Base-by-base conservation (phyloP, 2,888 invertebrate species). In the Graphium colonna region DNA sequence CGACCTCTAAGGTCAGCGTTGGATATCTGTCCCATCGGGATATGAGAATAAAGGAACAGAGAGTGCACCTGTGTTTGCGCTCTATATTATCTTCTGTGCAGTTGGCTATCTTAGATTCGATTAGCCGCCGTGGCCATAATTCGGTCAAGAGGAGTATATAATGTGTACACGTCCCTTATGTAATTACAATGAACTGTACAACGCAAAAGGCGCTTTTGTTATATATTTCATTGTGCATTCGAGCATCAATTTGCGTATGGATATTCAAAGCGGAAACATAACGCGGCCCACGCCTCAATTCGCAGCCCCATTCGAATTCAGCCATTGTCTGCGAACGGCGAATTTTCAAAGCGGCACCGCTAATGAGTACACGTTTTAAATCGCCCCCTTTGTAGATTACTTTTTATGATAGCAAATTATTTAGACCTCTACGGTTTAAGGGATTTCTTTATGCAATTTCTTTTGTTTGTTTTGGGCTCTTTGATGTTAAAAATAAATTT, bases 291-390 rank as follows among this genome's bases (percentile, higher is more conserved):
- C 21, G 21, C 26, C 18, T 43, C 36, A 28, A 47, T 16, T 48
- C 28, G 52, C 33, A 26, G 36, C 46, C 36, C 42, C 46, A 46
- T 42, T n/a, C 41, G 33, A 44, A 44, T 33, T 44, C 10, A 1
- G 16, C 10, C 48, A 49, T 49, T 49, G 48, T 49, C 38, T 40
- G 40, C 31, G 9, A 21, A 31, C 48, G 17, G 48, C 48, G 13
- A 31, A 49, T 31, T 18, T 49, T 17, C 41, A 26, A 41, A 49
- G 48, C 48, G 45, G 17, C n/a, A 26, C 26, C 42, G 52, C 47
- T 47, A 52, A 52, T 47, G 47, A 52, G 47, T 18, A 33, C 33
- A 15, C 43, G 43, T 26, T 47, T 47, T 21, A 26, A 47, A 52
- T 46, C 40, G 18, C 12, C 12, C 41, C 28, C 42, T 52, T 52